Percentiles rank a stretch among this genome's conserved stretches.
Conservation (phyloP, 2,888 invertebrate genomes). For the Ecliptopera silaceata region DNA sequence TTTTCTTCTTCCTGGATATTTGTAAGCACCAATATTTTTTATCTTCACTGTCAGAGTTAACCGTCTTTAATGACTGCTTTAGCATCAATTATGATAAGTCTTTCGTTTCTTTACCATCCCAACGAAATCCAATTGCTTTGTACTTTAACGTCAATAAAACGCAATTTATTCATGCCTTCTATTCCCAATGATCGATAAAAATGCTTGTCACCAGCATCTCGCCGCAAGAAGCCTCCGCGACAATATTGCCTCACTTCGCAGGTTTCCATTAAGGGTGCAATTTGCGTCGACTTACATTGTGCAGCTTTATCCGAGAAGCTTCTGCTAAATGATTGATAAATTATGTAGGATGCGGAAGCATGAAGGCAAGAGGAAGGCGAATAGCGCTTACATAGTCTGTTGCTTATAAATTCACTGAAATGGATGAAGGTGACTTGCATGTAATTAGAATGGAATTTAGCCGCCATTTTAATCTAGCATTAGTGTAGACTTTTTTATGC, state of each 20-base stretch:
- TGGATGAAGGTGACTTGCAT: neutral
- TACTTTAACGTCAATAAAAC: too few relatives aligned
- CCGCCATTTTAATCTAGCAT: neutral
- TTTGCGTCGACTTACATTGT: slow-evolving; percentile 16
- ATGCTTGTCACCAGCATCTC: neutral
- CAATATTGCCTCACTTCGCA: slow-evolving; percentile 8
- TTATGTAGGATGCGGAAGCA: slow-evolving; percentile 49
- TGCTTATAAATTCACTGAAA: neutral
- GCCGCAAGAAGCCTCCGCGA: neutral
- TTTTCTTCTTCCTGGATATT: too few relatives aligned
- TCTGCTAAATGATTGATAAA: slow-evolving; percentile 63
- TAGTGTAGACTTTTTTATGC: too few relatives aligned
- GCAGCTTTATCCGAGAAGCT: slow-evolving; percentile 21
- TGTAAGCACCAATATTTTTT: too few relatives aligned
- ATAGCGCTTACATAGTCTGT: neutral
- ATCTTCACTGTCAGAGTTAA: too few relatives aligned
- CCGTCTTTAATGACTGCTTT: too few relatives aligned
- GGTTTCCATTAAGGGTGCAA: slow-evolving; percentile 22
- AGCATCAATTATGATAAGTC: too few relatives aligned
- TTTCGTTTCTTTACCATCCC: too few relatives aligned
- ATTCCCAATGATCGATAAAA: neutral
- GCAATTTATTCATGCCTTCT: too few relatives aligned
- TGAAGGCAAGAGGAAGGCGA: slow-evolving; percentile 8
- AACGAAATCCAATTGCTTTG: too few relatives aligned
- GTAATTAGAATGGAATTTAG: neutral